Percentiles rank a stretch among this genome's conserved stretches.
Evolutionary conservation across 2,888 invertebrate genomes (phyloP).

Genomic region (Deilephila elpenor): DNA sequence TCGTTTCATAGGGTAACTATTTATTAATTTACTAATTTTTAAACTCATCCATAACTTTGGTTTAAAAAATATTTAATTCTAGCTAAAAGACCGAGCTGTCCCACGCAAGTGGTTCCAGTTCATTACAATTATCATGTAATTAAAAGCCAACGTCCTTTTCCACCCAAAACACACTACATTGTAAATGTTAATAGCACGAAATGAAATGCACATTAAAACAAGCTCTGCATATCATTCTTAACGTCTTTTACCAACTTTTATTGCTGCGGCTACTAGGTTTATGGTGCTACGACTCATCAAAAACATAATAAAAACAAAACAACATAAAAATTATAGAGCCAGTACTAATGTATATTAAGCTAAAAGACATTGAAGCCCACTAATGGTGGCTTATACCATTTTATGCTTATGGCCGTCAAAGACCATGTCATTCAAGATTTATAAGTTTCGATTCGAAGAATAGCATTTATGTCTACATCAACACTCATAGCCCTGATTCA

Average conservation of each 20-base stretch:
- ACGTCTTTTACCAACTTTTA: conserved; percentile 14
- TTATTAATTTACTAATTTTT: no score
- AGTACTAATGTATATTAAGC: background rate
- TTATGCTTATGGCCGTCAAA: no score
- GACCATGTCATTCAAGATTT: no score
- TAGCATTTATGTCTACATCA: no score
- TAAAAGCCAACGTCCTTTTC: background rate
- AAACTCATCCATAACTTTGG: no score
- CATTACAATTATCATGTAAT: background rate
- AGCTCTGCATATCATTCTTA: background rate
- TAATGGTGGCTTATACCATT: no score
- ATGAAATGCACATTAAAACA: conserved; percentile 13
- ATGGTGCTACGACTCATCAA: background rate
- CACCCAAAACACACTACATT: conserved; percentile 17
- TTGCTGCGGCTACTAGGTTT: background rate
- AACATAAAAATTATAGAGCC: background rate
- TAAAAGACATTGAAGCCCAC: no score
- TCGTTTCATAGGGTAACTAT: no score
- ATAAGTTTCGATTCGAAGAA: no score
- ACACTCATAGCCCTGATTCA: no score
- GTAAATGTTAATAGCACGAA: conserved; percentile 5
- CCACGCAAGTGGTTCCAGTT: background rate
- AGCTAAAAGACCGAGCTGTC: no score
- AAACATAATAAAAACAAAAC: background rate
- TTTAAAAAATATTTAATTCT: background rate